These are phyloP conservation scores for Microtus ochrogaster DNA, from an alignment of 2,113 vertebrate species.

Conservation along the genomic window DNA sequence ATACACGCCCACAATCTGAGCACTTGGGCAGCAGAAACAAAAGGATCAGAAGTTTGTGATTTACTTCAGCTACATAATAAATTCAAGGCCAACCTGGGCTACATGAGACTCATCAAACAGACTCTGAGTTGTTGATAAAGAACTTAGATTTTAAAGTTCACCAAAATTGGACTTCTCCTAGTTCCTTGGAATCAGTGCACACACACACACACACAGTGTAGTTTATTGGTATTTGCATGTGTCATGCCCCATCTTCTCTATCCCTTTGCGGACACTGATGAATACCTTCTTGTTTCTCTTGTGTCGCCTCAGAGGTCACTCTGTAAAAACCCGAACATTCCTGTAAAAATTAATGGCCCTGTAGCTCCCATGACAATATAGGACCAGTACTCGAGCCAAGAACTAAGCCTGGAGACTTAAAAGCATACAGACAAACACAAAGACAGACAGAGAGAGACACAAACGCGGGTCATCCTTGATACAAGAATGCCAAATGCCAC, in stretches of 20 bases:
- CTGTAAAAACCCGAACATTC: too few species aligned
- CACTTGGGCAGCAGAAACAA: neutral
- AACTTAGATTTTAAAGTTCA: neutral
- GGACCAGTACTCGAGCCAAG: too few species aligned
- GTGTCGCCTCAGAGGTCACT: neutral
- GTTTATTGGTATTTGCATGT: neutral
- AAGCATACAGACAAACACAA: too few species aligned
- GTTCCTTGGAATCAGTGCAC: neutral
- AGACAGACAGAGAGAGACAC: too few species aligned
- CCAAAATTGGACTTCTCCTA: neutral
- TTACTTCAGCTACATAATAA: neutral
- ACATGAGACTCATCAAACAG: neutral
- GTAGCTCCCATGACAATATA: too few species aligned
- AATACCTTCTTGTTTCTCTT: neutral
- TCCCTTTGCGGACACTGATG: neutral
- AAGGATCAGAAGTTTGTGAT: neutral
- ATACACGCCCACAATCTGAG: neutral
- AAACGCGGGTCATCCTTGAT: too few species aligned
- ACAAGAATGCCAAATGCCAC: too few species aligned
- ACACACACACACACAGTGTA: neutral
- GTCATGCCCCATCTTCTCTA: neutral
- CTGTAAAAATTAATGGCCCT: too few species aligned
- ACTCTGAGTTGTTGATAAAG: neutral
- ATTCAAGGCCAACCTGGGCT: neutral
- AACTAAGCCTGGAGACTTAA: too few species aligned